Base-by-base conservation (phyloP, 2,797 vertebrate species). In the Toxotes lorentzi region DNA sequence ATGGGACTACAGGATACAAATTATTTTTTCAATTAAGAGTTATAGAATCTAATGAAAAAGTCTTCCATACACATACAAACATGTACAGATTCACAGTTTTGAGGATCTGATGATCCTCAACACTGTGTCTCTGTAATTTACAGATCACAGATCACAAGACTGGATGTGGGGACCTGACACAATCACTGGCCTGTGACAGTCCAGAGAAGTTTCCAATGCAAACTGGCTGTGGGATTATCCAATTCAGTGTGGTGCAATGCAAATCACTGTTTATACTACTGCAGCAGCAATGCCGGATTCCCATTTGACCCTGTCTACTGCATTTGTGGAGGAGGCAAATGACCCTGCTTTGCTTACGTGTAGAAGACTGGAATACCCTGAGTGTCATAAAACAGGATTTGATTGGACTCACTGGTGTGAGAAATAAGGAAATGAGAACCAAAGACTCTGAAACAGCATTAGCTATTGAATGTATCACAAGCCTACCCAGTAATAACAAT, bases 141-240 rank as follows among this genome's bases (percentile, higher is more conserved):
- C 2, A 60, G 47, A 67, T 45, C 61, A 45, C 59, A 86, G n/a
- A 71, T 83, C 54, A 59, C 61, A 35, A 70, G 79, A 70, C 58
- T 70, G 69, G 67, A 83, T 60, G 75, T 50, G 67, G 51, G 51
- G 32, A 73, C n/a, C 34, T 30, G 30, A 43, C 62, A 77, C 23
- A 48, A 71, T 61, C 76, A 43, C 72, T 45, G 76, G 66, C 75
- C 82, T 70, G 66, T 80, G 74, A 83, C 57, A 14, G 35, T 47
- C 77, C 63, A 51, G 67, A 43, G 50, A 83, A 70, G 85, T 86
- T 89, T 89, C 81, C 78, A 53, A 93, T 88, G 87, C 87, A 94
- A 94, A 94, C 79, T 1, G 1, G n/a, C 41, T 51, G 67, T 40
- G 70, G 82, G 62, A 73, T 76, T 74, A 66, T 81, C 77, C 64